Conservation (phyloP, 2,113 vertebrate species). For the Cinclus mexicanus region DNA sequence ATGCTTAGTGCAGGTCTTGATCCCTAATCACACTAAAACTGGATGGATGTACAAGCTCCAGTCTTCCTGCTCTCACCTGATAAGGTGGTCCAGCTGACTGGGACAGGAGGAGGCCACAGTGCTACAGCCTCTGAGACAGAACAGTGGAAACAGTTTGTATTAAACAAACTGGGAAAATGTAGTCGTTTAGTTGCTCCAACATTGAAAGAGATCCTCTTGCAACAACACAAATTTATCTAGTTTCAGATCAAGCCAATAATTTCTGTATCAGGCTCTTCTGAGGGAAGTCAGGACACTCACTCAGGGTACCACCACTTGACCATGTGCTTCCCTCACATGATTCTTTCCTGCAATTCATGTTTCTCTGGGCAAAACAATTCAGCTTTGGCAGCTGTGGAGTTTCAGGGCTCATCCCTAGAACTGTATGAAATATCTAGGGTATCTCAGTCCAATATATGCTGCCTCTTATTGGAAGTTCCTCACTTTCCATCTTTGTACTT, state of each 20-base stretch:
- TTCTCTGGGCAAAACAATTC: neutral
- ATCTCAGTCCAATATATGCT: neutral
- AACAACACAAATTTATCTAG: neutral
- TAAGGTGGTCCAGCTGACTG: neutral
- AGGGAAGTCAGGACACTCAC: neutral
- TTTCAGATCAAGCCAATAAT: neutral
- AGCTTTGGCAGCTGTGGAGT: neutral
- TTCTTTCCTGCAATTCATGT: neutral
- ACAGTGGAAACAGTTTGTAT: neutral
- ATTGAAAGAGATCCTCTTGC: neutral
- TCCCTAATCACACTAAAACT: neutral
- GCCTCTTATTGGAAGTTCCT: neutral
- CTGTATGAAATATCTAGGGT: rapidly evolving
- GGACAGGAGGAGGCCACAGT: neutral
- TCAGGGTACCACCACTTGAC: neutral
- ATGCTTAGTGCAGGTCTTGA: neutral
- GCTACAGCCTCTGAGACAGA: neutral
- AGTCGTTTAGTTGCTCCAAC: neutral
- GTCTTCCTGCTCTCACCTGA: neutral
- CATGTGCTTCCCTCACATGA: rapidly evolving
- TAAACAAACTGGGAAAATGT: neutral
- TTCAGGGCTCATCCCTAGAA: neutral
- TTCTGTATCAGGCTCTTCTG: neutral
- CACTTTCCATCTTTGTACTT: neutral
- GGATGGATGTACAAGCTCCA: neutral